A percentile compares a stretch with the other conserved stretches of the same genome.
These are phyloP conservation scores for Trachelus tabidus DNA, from an alignment of 2,888 invertebrate species.

Conservation along the genomic window DNA sequence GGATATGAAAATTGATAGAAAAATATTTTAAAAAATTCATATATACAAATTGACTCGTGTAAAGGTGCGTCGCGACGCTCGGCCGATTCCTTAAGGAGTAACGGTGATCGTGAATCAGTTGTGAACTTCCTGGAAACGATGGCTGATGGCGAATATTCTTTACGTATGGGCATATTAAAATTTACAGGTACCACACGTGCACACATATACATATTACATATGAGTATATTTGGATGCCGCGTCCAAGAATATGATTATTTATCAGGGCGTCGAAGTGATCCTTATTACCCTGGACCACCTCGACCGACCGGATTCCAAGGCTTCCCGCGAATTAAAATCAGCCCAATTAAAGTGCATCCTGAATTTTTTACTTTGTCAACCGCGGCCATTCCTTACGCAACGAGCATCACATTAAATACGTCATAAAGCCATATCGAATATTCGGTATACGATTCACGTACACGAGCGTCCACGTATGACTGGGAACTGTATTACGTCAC, in stretches of 20 bases:
- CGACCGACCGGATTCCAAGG: slow-evolving; percentile 19
- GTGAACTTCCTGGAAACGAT: slow-evolving; percentile 26
- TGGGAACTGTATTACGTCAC: background rate
- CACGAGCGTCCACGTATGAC: background rate
- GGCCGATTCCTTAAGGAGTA: background rate
- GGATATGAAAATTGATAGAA: background rate
- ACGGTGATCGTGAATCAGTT: slow-evolving; percentile 25
- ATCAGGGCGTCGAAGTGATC: slow-evolving; percentile 29
- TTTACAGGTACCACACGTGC: slow-evolving; percentile 11
- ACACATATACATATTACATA: background rate
- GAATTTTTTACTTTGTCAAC: background rate
- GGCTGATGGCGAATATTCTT: slow-evolving; percentile 9
- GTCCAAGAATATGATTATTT: slow-evolving; percentile 22
- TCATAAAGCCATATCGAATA: background rate
- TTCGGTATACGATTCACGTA: background rate
- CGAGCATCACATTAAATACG: background rate
- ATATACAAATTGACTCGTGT: background rate
- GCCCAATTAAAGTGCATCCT: background rate
- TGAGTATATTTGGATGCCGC: background rate
- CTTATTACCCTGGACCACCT: slow-evolving; percentile 17
- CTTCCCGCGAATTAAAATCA: slow-evolving; percentile 10
- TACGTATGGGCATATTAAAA: slow-evolving; percentile 24
- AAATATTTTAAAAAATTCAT: no score
- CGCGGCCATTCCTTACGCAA: background rate
- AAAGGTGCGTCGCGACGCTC: background rate